phyloP scores from a whole-genome alignment of 1,140 invertebrate genomes.

The Antheraea pernyi region DNA sequence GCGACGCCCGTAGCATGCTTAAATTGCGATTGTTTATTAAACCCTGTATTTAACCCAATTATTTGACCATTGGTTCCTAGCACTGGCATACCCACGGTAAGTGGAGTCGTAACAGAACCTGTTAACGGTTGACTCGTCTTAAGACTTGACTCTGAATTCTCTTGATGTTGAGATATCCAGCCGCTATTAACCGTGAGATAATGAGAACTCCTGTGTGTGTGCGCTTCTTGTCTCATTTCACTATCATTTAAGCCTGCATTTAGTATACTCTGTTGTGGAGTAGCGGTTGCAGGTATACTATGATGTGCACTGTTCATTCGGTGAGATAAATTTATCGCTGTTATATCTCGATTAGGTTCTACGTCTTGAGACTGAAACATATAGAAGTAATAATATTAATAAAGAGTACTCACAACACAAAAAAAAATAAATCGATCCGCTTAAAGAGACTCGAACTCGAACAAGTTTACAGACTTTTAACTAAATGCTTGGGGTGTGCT shows the following conservation, averaged over 20 bases:
- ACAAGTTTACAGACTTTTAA: no score
- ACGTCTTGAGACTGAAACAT: constrained; percentile 44
- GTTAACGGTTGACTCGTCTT: constrained; percentile 36
- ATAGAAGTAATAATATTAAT: constrained; percentile 10
- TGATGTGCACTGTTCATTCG: constrained; percentile 37
- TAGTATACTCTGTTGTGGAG: constrained; percentile 45
- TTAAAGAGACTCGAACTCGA: no score
- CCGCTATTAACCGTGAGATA: constrained; percentile 72
- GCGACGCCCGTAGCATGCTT: constrained; percentile 46
- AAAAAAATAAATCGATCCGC: no score
- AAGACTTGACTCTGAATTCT: constrained; percentile 44
- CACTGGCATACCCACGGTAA: constrained; percentile 68
- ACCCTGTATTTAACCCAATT: constrained; percentile 77
- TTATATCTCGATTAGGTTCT: constrained; percentile 48
- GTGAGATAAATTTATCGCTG: constrained; percentile 37
- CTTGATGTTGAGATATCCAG: constrained; percentile 67
- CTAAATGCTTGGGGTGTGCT: no score
- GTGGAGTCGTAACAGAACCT: constrained; percentile 32
- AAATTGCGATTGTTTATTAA: constrained; percentile 51
- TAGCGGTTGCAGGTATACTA: constrained; percentile 32
- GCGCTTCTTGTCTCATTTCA: constrained; percentile 59
- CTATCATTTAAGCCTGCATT: constrained; percentile 41
- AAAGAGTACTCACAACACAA: no score
- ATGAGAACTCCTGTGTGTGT: constrained; percentile 64
- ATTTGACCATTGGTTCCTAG: constrained; percentile 80